Percentiles rank a stretch among this genome's conserved stretches.
phyloP scores from a whole-genome alignment of 2,888 invertebrate genomes.

The Rosalia funebris region DNA sequence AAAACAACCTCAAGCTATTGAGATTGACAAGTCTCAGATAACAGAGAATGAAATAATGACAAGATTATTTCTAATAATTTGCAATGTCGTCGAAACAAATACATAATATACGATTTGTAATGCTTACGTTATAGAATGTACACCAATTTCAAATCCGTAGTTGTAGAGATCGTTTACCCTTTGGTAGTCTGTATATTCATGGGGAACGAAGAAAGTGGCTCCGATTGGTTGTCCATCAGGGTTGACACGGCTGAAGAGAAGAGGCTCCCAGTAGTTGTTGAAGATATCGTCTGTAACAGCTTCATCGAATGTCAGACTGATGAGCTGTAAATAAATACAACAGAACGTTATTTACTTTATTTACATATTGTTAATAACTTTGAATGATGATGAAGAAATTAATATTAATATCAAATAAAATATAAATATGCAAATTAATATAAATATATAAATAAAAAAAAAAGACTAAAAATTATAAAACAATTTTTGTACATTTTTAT shows the following conservation, averaged over 20 bases:
- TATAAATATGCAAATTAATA: too few species aligned
- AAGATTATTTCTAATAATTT: background rate
- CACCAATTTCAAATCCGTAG: conserved; percentile 74
- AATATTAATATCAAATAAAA: too few species aligned
- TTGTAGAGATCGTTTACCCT: conserved; percentile 70
- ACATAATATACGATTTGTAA: too few species aligned
- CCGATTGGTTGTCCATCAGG: conserved; percentile 72
- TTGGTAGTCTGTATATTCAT: conserved; percentile 73
- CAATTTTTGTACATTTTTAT: too few species aligned
- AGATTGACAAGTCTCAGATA: too few species aligned
- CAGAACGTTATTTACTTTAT: background rate
- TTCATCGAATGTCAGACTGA: conserved; percentile 75
- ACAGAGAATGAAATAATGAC: background rate
- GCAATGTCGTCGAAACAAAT: too few species aligned
- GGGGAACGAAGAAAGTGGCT: conserved; percentile 77
- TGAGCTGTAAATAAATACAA: conserved; percentile 66
- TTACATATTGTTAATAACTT: too few species aligned
- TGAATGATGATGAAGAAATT: background rate
- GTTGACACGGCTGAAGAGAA: conserved; percentile 69
- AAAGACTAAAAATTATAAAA: too few species aligned
- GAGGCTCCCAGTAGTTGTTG: conserved; percentile 66
- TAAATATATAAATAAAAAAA: too few species aligned
- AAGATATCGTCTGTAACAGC: conserved; percentile 68
- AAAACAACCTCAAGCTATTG: too few species aligned
- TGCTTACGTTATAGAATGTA: conserved; percentile 74